Conservation (phyloP, 2,797 vertebrate genomes). For the Xenentodon cancila region DNA sequence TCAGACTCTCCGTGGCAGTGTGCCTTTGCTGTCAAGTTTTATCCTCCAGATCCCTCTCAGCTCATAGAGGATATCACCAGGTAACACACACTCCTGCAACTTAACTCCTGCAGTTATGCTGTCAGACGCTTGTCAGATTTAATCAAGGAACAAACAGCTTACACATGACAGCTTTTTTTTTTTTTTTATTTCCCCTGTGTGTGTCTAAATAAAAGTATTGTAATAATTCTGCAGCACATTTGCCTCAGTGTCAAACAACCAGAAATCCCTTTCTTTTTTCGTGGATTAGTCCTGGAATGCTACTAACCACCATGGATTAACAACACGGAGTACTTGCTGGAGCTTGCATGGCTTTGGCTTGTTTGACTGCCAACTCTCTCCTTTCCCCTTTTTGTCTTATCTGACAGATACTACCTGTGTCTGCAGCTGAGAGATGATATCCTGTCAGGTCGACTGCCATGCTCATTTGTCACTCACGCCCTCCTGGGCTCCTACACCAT, state of each 20-base stretch:
- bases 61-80: conserved; percentile 98
- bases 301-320: conserved; percentile 64
- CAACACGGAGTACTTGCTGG: conserved; percentile 53
- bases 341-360: conserved; percentile 50
- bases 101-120: conserved; percentile 20
- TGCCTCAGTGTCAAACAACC: conserved; percentile 47
- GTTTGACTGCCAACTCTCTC: conserved; percentile 56
- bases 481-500: conserved; percentile 95
- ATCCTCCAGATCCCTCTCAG: conserved; percentile 96
- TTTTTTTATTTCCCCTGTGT: conserved; percentile 17
- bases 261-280: conserved; percentile 44
- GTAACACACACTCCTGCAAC: conserved; percentile 66
- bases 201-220: conserved; percentile 42
- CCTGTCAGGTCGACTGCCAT: conserved; percentile 94
- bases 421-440: conserved; percentile 98
- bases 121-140: conserved; percentile 31
- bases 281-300: conserved; percentile 66
- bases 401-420: conserved; percentile 96
- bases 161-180: conserved; percentile 24
- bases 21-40: conserved; percentile 96
- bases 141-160: conserved; percentile 31
- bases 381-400: conserved; percentile 32
- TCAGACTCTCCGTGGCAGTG: conserved; percentile 93
- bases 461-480: conserved; percentile 97
- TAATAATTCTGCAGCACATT: conserved; percentile 48